phyloP scores from a whole-genome alignment of 2,113 vertebrate species.

The Platysternon megacephalum region DNA sequence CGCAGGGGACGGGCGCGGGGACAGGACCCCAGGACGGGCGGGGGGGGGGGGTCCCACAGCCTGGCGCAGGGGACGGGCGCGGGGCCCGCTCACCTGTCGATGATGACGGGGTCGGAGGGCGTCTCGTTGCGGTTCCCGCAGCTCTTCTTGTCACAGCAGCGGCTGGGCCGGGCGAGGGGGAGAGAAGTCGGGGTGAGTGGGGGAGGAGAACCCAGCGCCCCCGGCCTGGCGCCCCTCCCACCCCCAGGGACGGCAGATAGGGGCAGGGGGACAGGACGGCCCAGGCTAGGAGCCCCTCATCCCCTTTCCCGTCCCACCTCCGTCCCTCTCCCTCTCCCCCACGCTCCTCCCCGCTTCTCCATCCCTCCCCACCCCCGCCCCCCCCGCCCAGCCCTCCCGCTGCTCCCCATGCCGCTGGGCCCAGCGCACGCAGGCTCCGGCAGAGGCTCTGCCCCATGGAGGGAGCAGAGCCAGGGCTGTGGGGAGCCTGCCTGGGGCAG shows the following conservation, averaged over 20 bases:
- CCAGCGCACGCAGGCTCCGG: too few species aligned
- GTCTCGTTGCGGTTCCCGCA: slow-evolving; percentile 98
- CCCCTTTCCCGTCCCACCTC: too few species aligned
- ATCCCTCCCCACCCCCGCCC: neutral
- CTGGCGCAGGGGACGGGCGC: neutral
- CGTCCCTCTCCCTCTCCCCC: too few species aligned
- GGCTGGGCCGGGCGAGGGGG: slow-evolving; percentile 75
- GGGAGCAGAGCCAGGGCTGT: too few species aligned
- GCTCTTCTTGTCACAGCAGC: slow-evolving; percentile 98
- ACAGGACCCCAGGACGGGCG: fast-evolving
- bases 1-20: too few species aligned
- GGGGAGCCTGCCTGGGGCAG: too few species aligned
- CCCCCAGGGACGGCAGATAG: neutral
- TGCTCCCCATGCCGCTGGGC: too few species aligned
- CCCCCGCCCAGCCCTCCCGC: neutral
- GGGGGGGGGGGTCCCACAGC: too few species aligned
- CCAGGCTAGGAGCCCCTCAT: too few species aligned
- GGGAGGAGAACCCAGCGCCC: neutral
- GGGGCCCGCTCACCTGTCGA: slow-evolving; percentile 86
- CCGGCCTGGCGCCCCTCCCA: neutral
- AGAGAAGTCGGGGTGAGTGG: neutral
- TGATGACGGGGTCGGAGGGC: slow-evolving; percentile 97
- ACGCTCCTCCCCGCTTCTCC: neutral
- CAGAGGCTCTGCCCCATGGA: too few species aligned
- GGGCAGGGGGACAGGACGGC: neutral